These are phyloP conservation scores for Anguilla obscura DNA, from an alignment of 2,797 vertebrate genomes.

Conservation along the genomic window DNA sequence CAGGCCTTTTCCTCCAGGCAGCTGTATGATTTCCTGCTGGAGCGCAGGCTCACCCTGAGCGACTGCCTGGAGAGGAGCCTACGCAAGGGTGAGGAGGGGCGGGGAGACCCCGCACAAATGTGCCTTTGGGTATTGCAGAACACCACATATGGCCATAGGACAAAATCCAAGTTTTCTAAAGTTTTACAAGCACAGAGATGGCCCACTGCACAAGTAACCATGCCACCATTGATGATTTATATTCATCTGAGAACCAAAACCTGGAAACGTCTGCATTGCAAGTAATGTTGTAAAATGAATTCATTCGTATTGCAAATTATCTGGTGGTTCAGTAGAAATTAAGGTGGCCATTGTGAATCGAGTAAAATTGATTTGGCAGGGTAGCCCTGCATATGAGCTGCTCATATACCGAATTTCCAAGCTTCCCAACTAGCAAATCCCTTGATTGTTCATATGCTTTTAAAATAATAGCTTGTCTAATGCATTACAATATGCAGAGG, in stretches of 20 bases:
- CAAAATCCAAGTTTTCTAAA: background rate
- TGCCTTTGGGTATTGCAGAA: background rate
- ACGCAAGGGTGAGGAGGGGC: constrained; percentile 66
- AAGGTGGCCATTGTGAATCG: background rate
- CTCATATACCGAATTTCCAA: background rate
- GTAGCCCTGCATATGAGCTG: background rate
- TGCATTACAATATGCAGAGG: background rate
- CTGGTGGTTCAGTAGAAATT: background rate
- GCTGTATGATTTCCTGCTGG: constrained; percentile 82
- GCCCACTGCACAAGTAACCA: too few species aligned
- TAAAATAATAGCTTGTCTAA: background rate
- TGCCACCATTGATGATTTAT: background rate
- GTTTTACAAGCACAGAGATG: background rate
- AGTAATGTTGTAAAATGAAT: background rate
- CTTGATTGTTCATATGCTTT: background rate
- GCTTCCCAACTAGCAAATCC: background rate
- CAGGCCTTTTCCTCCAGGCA: constrained; percentile 80
- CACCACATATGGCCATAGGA: background rate
- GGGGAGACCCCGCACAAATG: background rate
- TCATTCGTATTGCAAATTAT: background rate
- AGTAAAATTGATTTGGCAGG: background rate
- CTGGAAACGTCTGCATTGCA: background rate
- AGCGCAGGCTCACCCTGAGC: constrained; percentile 80
- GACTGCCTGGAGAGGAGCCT: constrained; percentile 88
- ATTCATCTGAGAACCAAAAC: background rate